These are phyloP conservation scores for Copidosoma aretas DNA, from an alignment of 2,888 invertebrate genomes.

Conservation along the genomic window DNA sequence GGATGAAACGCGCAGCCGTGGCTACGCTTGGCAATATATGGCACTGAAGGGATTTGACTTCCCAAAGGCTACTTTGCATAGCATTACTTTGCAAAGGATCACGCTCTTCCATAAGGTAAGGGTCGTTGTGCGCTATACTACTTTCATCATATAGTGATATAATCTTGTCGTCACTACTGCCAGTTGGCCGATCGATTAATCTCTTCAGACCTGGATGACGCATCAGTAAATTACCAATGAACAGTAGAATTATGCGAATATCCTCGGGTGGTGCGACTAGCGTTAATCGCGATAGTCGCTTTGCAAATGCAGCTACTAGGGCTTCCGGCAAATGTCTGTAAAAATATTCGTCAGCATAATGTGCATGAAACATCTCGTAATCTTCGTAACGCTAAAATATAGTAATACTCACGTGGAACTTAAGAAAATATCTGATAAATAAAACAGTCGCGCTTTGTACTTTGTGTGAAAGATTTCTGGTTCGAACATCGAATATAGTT, in stretches of 20 bases:
- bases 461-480: constrained; percentile 90
- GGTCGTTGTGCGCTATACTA: constrained; percentile 68
- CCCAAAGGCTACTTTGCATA: constrained; percentile 91
- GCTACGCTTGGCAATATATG: constrained; percentile 78
- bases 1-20: constrained; percentile 75
- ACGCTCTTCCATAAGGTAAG: constrained; percentile 82
- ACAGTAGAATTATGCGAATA: constrained; percentile 76
- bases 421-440: constrained; percentile 87
- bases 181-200: constrained; percentile 66
- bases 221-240: constrained; percentile 84
- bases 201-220: constrained; percentile 84
- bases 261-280: constrained; percentile 84
- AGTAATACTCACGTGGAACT: constrained; percentile 79
- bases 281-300: constrained; percentile 83
- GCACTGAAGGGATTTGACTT: constrained; percentile 78
- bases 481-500: constrained; percentile 93
- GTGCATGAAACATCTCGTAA: background rate
- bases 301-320: constrained; percentile 91
- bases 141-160: constrained; percentile 46
- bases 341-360: constrained; percentile 25
- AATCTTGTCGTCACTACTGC: constrained; percentile 54
- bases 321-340: constrained; percentile 86
- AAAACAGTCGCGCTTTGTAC: constrained; percentile 87
- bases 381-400: background rate
- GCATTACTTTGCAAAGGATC: constrained; percentile 83